Conservation (phyloP, 2,888 invertebrate genomes). For the Stenurella melanura region DNA sequence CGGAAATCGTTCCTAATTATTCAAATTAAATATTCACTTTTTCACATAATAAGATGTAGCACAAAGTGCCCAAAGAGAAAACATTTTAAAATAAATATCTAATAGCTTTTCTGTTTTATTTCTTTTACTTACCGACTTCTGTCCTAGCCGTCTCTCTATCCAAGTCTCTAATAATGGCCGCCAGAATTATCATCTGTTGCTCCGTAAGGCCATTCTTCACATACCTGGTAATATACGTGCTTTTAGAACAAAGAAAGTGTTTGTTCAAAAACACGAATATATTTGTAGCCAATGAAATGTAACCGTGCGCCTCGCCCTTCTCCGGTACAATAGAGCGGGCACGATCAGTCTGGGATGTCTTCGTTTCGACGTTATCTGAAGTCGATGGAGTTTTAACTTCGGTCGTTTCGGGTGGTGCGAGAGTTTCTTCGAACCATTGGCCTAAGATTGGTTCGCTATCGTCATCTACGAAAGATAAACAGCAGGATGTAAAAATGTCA, state of each 20-base stretch:
- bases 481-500: neutral
- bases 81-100: too few species aligned
- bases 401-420: conserved; percentile 85
- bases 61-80: too few species aligned
- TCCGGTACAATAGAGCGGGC: conserved; percentile 80
- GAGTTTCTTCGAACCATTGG: conserved; percentile 95
- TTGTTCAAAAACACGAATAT: conserved; percentile 91
- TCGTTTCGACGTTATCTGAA: conserved; percentile 74
- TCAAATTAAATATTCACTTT: neutral
- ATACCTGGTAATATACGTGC: conserved; percentile 80
- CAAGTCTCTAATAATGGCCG: conserved; percentile 91
- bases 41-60: neutral
- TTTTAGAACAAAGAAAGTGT: conserved; percentile 85
- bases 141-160: conserved; percentile 92
- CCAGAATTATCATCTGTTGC: conserved; percentile 91
- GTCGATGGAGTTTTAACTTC: conserved; percentile 77
- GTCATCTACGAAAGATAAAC: conserved; percentile 74
- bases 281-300: conserved; percentile 89
- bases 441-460: conserved; percentile 92
- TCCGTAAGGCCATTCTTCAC: conserved; percentile 85
- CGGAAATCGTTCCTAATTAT: conserved; percentile 26
- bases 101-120: too few species aligned
- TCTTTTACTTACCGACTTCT: conserved; percentile 77
- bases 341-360: conserved; percentile 74
- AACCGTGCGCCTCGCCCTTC: conserved; percentile 87